Evolutionary conservation across 2,888 invertebrate genomes (phyloP).

Genomic region (Linnaemya tessellans): DNA sequence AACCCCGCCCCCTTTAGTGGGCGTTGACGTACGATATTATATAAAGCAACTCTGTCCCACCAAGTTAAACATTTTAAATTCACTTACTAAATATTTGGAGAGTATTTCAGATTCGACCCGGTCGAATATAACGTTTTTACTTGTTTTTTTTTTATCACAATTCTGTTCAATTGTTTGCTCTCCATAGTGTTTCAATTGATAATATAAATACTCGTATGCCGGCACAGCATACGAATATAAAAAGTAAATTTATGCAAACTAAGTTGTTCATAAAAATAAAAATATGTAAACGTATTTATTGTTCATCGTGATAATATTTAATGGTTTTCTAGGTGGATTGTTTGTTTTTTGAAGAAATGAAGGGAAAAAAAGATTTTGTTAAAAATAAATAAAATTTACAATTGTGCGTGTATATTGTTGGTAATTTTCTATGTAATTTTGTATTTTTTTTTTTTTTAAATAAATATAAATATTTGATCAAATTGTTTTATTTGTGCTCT

Average conservation of each 20-base stretch:
- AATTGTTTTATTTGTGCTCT: constrained; percentile 26
- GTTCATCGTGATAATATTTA: constrained; percentile 53
- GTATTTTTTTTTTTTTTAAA: constrained; percentile 45
- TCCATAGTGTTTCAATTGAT: constrained; percentile 29
- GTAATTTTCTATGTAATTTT: constrained; percentile 13
- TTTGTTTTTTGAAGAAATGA: constrained; percentile 52
- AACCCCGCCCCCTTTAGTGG: too few species aligned
- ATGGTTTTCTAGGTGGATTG: constrained; percentile 50
- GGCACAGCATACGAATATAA: too few species aligned
- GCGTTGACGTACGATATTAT: too few species aligned
- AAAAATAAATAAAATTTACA: background rate
- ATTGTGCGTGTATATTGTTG: background rate
- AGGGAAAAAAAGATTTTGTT: constrained; percentile 4
- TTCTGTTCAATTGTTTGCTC: constrained; percentile 18
- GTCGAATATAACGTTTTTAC: too few species aligned
- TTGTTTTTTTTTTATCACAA: background rate
- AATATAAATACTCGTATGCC: background rate
- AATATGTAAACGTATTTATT: constrained; percentile 17
- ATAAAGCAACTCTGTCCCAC: too few species aligned
- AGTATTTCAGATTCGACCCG: too few species aligned
- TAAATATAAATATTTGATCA: constrained; percentile 55
- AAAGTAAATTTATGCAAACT: constrained; percentile 21
- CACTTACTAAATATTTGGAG: too few species aligned
- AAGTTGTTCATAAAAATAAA: background rate
- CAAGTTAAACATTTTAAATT: too few species aligned